Conservation (phyloP, 2,888 invertebrate species). For the Syrphus vitripennis region DNA sequence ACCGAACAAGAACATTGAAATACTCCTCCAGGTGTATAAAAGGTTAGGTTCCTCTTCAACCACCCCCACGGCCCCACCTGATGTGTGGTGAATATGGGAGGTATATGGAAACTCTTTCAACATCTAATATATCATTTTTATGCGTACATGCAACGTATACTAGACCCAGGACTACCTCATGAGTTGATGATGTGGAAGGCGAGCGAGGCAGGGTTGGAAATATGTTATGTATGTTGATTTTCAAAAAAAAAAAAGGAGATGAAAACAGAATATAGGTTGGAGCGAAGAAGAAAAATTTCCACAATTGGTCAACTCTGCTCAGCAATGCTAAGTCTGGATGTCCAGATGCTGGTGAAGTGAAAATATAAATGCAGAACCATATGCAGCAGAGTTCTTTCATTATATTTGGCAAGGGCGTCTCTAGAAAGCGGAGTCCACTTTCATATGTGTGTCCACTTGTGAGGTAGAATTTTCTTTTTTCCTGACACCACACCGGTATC, state of each 20-base stretch:
- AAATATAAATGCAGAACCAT: constrained; percentile 46
- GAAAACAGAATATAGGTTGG: constrained; percentile 23
- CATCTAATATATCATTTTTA: constrained; percentile 64
- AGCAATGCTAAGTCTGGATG: not conserved
- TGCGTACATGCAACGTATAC: constrained; percentile 28
- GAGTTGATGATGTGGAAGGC: not conserved
- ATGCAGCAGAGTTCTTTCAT: constrained; percentile 24
- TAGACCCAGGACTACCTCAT: not conserved
- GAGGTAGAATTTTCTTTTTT: constrained; percentile 26
- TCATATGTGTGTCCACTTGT: constrained; percentile 1
- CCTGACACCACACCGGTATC: constrained; percentile 27
- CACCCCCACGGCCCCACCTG: too few species aligned
- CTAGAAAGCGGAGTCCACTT: not conserved
- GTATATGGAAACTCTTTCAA: constrained; percentile 31
- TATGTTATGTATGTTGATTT: not conserved
- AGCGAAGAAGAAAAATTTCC: constrained; percentile 10
- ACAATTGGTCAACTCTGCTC: constrained; percentile 43
- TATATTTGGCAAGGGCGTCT: constrained; percentile 39
- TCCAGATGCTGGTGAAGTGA: constrained; percentile 47
- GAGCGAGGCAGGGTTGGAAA: not conserved
- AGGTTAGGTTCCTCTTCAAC: not conserved
- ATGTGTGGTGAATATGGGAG: not conserved
- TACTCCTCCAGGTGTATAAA: constrained; percentile 37
- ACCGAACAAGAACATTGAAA: constrained; percentile 13
- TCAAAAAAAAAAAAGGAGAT: constrained; percentile 27